Evolutionary conservation across 2,888 invertebrate genomes (phyloP), one percentile per base, ranked within the genome.

Genomic region (Cynaeus angustus): DNA sequence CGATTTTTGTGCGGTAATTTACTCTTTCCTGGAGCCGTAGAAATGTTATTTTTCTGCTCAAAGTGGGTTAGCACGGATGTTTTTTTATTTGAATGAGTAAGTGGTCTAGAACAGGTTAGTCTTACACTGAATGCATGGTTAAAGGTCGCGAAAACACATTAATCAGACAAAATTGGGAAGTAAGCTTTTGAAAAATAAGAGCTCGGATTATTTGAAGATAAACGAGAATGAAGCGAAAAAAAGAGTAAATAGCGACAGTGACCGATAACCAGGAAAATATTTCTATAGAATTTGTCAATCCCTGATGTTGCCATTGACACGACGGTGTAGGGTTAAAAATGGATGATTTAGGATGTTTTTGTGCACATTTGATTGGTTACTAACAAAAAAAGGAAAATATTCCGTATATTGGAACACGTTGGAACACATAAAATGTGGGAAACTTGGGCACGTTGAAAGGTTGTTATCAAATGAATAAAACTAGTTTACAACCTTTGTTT

Each of bases 71-170:
- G 12, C 48, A 4, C 9, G 16, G 48, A 10, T 21, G 48, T 48
- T 48, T 48, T 46, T 48, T 14, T 26, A 7, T 21, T 1, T 3
- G 48, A 48, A 6, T 21, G 48, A 21, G 12, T 48, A 48, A 48
- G 48, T 16, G 48, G 48, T 16, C 16, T 48, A 16, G 48, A 16
- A 48, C 48, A 48, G 16, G 48, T 7, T 50, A 28, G 50, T 8
- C 50, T 28, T 50, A 28, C 28, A 28, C n/a, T 50, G 50, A 50
- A 50, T 50, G 13, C 28, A 28, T 28, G 28, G 12, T 30, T 50
- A 50, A 50, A 50, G 50, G 50, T 50, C 12, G 50, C 16, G 28
- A 50, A 50, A 50, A 50, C 28, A 50, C 50, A 50, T 50, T 50
- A 50, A 50, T 50, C 50, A 50, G 13, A 10, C 10, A 16, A 50